Conservation (phyloP, 2,888 invertebrate genomes). For the Clepsis dumicolana region DNA sequence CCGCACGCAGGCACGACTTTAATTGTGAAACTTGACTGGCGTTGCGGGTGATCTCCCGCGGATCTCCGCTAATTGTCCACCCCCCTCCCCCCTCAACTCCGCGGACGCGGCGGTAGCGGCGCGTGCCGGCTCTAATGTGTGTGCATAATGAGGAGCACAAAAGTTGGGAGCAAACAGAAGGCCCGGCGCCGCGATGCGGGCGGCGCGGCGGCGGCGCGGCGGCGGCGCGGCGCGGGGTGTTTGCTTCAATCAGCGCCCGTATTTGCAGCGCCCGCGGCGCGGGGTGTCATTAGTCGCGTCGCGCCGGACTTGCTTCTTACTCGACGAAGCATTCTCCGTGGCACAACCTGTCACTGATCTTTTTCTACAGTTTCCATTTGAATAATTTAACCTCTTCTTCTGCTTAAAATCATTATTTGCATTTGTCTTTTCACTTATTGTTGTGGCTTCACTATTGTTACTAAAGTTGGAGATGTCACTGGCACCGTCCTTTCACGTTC, state of each 20-base stretch:
- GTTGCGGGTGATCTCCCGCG: conserved; percentile 43
- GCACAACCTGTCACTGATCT: background rate
- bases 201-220: conserved; percentile 2
- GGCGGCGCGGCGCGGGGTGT: conserved; percentile 16
- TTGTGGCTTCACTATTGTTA: too few species aligned
- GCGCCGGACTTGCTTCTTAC: background rate
- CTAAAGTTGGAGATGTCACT: too few species aligned
- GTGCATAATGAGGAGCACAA: conserved; percentile 20
- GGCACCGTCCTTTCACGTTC: too few species aligned
- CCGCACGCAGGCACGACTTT: conserved; percentile 53
- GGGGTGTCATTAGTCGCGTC: conserved; percentile 14
- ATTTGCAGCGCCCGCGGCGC: conserved; percentile 18
- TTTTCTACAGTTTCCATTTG: too few species aligned
- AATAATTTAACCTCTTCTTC: too few species aligned
- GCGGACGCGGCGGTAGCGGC: too few species aligned
- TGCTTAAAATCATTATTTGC: too few species aligned
- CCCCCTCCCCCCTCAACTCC: too few species aligned
- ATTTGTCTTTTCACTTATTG: too few species aligned
- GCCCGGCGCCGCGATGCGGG: background rate
- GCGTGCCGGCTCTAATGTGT: conserved; percentile 29
- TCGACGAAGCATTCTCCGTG: background rate
- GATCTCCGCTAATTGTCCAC: too few species aligned
- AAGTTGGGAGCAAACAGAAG: conserved; percentile 23
- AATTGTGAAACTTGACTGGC: conserved; percentile 55
- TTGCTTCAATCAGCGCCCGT: conserved; percentile 35